Percentiles rank a stretch among this genome's conserved stretches.
These are phyloP conservation scores for Lagocephalus sceleratus DNA, from an alignment of 2,797 vertebrate genomes.

Conservation along the genomic window DNA sequence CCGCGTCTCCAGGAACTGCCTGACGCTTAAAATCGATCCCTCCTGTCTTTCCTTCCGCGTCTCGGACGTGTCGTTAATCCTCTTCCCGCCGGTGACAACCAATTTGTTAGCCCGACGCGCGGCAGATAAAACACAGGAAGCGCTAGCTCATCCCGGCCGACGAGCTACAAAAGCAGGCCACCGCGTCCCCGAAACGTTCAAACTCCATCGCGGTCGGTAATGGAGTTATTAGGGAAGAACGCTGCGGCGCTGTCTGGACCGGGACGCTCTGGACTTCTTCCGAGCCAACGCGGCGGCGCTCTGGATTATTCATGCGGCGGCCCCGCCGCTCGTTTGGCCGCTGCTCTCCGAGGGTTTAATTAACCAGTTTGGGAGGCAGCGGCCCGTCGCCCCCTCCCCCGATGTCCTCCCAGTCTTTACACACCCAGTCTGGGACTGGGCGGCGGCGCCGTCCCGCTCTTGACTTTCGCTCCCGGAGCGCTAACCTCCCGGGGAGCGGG, in stretches of 20 bases:
- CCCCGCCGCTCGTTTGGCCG: slow-evolving; percentile 69
- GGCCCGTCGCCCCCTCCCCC: slow-evolving; percentile 48
- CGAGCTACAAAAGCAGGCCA: too few species aligned
- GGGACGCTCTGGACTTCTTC: slow-evolving; percentile 59
- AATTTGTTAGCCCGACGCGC: too few species aligned
- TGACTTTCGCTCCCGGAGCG: slow-evolving; percentile 48
- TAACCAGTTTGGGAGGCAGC: slow-evolving; percentile 63
- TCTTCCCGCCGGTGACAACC: too few species aligned
- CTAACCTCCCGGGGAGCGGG: slow-evolving; percentile 40
- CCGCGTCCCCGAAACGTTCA: too few species aligned
- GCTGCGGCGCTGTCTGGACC: slow-evolving; percentile 2
- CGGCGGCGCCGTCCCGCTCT: slow-evolving; percentile 38
- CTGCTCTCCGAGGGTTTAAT: slow-evolving; percentile 76
- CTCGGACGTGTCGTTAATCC: too few species aligned
- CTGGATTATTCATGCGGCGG: slow-evolving; percentile 75
- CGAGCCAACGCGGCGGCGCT: slow-evolving; percentile 63
- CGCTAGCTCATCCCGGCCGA: too few species aligned
- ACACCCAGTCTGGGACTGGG: slow-evolving; percentile 40
- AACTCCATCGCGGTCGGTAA: too few species aligned
- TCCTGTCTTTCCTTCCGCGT: too few species aligned
- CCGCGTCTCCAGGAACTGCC: too few species aligned
- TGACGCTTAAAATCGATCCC: too few species aligned
- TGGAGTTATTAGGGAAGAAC: too few species aligned
- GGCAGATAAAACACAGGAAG: too few species aligned
- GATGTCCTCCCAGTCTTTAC: slow-evolving; percentile 37